Conservation (phyloP, 2,113 vertebrate genomes). For the Oreochromis niloticus region DNA sequence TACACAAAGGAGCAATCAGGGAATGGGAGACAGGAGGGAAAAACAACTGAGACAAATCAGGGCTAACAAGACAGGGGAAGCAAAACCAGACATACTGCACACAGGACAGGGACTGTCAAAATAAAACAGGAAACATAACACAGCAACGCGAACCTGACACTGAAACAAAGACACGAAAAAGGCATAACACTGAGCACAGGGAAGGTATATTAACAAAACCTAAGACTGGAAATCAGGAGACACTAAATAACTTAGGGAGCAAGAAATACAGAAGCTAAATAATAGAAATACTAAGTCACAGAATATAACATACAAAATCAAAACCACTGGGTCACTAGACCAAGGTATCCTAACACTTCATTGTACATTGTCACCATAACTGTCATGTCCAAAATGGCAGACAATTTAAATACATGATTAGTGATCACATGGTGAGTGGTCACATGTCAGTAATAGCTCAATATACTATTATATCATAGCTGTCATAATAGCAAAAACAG, state of each 20-base stretch:
- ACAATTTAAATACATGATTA: neutral
- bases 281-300: neutral
- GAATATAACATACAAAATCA: neutral
- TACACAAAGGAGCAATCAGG: no score
- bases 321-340: neutral
- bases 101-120: neutral
- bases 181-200: neutral
- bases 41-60: no score
- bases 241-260: neutral
- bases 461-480: neutral
- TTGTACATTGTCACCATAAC: neutral
- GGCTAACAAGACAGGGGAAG: no score
- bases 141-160: neutral
- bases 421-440: neutral
- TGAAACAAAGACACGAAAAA: neutral
- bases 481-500: neutral
- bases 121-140: neutral
- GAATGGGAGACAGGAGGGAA: no score
- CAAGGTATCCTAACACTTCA: neutral
- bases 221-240: neutral
- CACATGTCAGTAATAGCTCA: neutral
- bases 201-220: neutral
- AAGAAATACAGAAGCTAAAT: neutral
- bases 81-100: neutral
- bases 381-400: neutral